Evolutionary conservation across 2,113 vertebrate genomes (phyloP), one percentile per base, ranked within the genome.

Genomic region (Mus pahari): DNA sequence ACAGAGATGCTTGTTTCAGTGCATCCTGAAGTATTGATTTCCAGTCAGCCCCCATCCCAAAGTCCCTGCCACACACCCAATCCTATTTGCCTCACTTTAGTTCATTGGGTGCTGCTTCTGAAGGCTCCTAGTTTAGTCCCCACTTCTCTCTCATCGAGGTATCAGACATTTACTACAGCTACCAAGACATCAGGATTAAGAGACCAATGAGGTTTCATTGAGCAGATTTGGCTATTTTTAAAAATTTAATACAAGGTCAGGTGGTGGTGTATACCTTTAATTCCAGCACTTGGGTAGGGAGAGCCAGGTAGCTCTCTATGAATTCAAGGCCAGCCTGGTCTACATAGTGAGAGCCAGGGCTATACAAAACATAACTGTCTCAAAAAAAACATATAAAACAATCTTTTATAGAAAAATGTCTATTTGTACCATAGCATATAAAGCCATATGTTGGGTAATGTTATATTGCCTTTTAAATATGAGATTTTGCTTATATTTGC

Each of bases 11-110:
- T 93, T 86, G 73, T 91, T 94, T 89, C 89, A 42, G 89, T 68
- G 53, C 71, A 81, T 58, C 71, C 3, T 62, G 81, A 96, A 22
- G 22, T 77, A 95, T 53, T 64, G 75, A 93, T 97, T 92, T 97
- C 77, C 73, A 86, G 90, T 86, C 90, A 94, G 74, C 7, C 39
- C 87, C 87, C 26, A 16, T 82, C 93, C 55, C 45, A 19, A 86
- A 92, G 74, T 86, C 73, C 73, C 68, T 19, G 33, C 45, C 48
- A 71, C 90, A 74, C 55, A 64, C 39, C 19, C 36, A 39, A 50
- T 92, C 70, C 86, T 93, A 11, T 89, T 87, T 94, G 42, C 82
- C 24, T 90, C n/a, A 17, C 55, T 79, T 86, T 4, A 84, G 39
- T 70, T 95, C 82, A 33, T 0, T 0, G 1, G 1, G 0, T 0